Evolutionary conservation across 2,797 vertebrate genomes (phyloP).

Genomic region (Xenentodon cancila): DNA sequence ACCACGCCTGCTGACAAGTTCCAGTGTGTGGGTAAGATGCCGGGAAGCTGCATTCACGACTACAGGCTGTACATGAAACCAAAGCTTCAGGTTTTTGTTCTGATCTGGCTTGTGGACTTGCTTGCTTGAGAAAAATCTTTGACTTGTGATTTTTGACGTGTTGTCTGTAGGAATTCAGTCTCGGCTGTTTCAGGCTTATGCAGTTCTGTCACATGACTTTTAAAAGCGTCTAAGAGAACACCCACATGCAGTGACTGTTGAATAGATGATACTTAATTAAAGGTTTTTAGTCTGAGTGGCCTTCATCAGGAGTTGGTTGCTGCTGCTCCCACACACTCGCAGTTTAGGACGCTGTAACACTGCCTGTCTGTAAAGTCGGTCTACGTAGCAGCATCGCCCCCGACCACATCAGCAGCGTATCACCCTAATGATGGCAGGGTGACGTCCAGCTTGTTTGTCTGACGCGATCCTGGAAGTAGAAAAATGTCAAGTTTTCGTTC

Average conservation of each 20-base stretch:
- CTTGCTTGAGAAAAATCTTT: not conserved
- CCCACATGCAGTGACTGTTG: not conserved
- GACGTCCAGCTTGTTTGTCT: too few relatives aligned
- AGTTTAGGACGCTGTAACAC: not conserved
- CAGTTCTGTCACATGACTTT: slow-evolving; percentile 10
- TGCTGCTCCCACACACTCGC: slow-evolving; percentile 43
- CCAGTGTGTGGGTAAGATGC: slow-evolving; percentile 63
- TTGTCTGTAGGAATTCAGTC: not conserved
- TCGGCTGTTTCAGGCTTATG: too few relatives aligned
- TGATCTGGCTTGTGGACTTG: not conserved
- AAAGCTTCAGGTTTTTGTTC: not conserved
- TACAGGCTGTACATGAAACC: not conserved
- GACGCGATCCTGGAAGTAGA: too few relatives aligned
- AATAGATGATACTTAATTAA: slow-evolving; percentile 26
- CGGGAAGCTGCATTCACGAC: not conserved
- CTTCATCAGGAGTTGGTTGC: slow-evolving; percentile 28
- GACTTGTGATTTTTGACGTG: too few relatives aligned
- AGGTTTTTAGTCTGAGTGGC: slow-evolving; percentile 24
- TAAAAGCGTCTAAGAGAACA: slow-evolving; percentile 10
- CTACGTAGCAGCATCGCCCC: too few relatives aligned
- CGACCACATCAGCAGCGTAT: too few relatives aligned
- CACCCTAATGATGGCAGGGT: too few relatives aligned
- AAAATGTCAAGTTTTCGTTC: too few relatives aligned
- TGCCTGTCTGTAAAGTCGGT: too few relatives aligned
- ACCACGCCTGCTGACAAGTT: slow-evolving; percentile 96